A percentile compares a stretch with the other conserved stretches of the same genome.
Conservation (phyloP, 2,888 invertebrate genomes). For the Cistogaster globosa region DNA sequence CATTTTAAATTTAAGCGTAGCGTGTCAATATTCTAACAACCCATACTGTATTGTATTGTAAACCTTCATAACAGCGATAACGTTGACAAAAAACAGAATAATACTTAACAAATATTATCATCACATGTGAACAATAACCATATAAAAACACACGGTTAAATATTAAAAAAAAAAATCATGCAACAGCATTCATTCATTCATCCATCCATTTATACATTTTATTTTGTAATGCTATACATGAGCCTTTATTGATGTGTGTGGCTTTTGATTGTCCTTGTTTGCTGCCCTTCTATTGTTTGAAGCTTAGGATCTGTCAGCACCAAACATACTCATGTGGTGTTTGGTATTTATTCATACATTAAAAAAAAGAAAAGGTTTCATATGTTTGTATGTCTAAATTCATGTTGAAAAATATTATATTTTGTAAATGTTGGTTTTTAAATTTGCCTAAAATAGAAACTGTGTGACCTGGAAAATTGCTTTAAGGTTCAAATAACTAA, state of each 20-base stretch:
- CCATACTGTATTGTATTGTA: conserved; percentile 32
- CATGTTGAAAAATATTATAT: background rate
- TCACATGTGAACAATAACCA: conserved; percentile 58
- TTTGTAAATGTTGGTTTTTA: too few species aligned
- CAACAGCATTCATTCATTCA: conserved; percentile 45
- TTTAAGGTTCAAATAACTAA: too few species aligned
- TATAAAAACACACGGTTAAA: conserved; percentile 59
- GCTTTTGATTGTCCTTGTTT: conserved; percentile 60
- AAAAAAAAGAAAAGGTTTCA: background rate
- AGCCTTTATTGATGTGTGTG: conserved; percentile 64
- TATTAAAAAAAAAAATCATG: conserved; percentile 39
- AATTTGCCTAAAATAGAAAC: too few species aligned
- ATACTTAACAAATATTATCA: conserved; percentile 64
- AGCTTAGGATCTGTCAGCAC: conserved; percentile 68
- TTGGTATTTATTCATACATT: conserved; percentile 8
- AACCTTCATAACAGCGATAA: conserved; percentile 52
- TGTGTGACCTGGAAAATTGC: too few species aligned
- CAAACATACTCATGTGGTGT: conserved; percentile 61
- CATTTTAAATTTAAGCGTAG: background rate
- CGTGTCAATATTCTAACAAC: conserved; percentile 23
- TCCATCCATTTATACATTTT: conserved; percentile 23
- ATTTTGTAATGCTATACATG: conserved; percentile 38
- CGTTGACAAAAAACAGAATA: conserved; percentile 21
- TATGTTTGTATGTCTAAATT: background rate
- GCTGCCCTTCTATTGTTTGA: conserved; percentile 62